Evolutionary conservation across 2,797 vertebrate species (phyloP).

Genomic region (Falco rusticolus): DNA sequence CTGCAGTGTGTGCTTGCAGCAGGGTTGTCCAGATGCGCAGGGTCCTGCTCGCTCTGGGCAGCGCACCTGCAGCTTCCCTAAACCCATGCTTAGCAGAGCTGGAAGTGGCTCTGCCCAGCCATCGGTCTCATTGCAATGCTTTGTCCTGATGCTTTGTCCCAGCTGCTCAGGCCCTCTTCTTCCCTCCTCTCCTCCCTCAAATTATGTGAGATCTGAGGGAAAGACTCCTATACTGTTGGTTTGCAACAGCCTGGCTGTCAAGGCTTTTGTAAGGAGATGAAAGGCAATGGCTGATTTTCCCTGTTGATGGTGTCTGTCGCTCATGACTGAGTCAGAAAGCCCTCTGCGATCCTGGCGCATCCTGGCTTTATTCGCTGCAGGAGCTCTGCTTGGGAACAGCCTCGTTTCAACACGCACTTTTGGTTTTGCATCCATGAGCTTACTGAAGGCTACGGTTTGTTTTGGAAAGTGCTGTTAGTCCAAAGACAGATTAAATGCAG

Average conservation of each 20-base stretch:
- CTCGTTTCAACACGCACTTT: background rate
- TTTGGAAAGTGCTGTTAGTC: background rate
- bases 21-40: background rate
- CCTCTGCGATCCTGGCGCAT: background rate
- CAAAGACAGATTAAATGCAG: background rate
- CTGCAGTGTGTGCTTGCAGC: background rate
- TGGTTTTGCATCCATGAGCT: background rate
- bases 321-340: background rate
- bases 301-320: background rate
- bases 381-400: background rate
- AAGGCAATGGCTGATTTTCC: background rate
- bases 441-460: background rate
- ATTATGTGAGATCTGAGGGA: background rate
- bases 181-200: background rate
- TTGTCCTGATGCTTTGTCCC: accelerated
- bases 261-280: background rate
- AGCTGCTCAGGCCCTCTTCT: background rate
- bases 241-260: background rate
- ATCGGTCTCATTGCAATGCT: background rate
- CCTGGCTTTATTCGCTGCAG: background rate
- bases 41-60: background rate
- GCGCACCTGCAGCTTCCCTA: background rate
- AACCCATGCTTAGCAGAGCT: background rate
- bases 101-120: background rate
- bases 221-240: background rate